These are phyloP conservation scores for Melangyna quadrimaculata DNA, from an alignment of 2,888 invertebrate species.

Conservation along the genomic window DNA sequence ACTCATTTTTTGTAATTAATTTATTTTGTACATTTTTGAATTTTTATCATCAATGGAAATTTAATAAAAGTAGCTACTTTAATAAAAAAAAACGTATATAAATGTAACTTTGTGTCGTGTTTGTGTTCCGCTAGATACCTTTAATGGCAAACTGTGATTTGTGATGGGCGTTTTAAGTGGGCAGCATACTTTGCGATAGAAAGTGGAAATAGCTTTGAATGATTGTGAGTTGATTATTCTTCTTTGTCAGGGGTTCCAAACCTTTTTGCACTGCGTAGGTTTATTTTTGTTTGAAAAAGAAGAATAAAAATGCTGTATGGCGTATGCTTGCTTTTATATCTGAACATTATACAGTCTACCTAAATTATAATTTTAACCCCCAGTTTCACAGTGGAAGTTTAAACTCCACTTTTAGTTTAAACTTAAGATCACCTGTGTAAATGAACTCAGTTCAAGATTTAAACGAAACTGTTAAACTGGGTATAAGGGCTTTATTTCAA, in stretches of 20 bases:
- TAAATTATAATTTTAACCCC: no score
- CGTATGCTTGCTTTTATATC: no score
- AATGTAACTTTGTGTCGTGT: neutral
- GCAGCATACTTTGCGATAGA: slow-evolving; percentile 26
- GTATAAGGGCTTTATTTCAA: no score
- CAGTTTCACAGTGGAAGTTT: no score
- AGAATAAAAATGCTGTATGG: neutral
- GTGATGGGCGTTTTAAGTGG: slow-evolving; percentile 56
- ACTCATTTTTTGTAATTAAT: slow-evolving; percentile 46
- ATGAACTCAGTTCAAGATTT: no score
- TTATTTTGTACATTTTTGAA: slow-evolving; percentile 48
- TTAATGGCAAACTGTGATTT: slow-evolving; percentile 4
- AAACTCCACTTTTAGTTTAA: no score
- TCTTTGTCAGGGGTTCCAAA: neutral
- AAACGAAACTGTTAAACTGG: no score
- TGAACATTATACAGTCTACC: no score
- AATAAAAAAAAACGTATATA: neutral
- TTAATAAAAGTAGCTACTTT: slow-evolving; percentile 41
- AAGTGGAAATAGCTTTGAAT: slow-evolving; percentile 33
- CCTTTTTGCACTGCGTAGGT: neutral
- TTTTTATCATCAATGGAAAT: slow-evolving; percentile 28
- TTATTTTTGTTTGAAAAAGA: neutral
- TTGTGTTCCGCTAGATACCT: slow-evolving; percentile 18
- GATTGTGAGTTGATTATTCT: neutral
- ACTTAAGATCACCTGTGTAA: no score